Percentiles rank a stretch among this genome's conserved stretches.
phyloP scores from a whole-genome alignment of 2,113 vertebrate species.

The Labeo rohita region DNA sequence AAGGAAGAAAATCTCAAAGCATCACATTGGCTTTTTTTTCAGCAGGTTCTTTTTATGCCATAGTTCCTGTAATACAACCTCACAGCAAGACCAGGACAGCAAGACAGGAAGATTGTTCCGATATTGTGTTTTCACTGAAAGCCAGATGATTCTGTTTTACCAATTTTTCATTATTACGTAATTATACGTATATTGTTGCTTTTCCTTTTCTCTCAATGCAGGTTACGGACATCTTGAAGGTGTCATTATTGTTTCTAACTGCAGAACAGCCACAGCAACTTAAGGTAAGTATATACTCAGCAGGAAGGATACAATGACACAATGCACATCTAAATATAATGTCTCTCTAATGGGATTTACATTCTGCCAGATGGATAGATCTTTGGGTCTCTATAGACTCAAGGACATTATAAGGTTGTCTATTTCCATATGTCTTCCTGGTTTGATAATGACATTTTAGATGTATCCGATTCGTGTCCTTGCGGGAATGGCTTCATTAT shows the following conservation, averaged over 20 bases:
- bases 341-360: slow-evolving; percentile 41
- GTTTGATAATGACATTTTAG: slow-evolving; percentile 39
- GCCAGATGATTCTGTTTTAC: not conserved
- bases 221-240: slow-evolving; percentile 7
- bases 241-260: slow-evolving; percentile 6
- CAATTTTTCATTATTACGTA: not conserved
- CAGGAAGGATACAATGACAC: slow-evolving; percentile 24
- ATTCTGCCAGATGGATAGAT: slow-evolving; percentile 15
- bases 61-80: not conserved
- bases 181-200: not conserved
- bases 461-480: slow-evolving; percentile 34
- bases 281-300: slow-evolving; percentile 39
- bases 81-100: not conserved
- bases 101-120: not conserved
- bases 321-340: slow-evolving; percentile 40
- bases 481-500: slow-evolving; percentile 34
- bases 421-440: slow-evolving; percentile 39
- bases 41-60: not conserved
- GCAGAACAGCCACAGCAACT: slow-evolving; percentile 39
- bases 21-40: not conserved
- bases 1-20: not conserved
- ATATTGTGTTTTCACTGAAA: not conserved
- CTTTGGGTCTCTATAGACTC: not conserved
- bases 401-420: slow-evolving; percentile 41
- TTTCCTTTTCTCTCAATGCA: slow-evolving; percentile 14